Evolutionary conservation across 2,113 vertebrate species (phyloP).

Genomic region (Sus scrofa): DNA sequence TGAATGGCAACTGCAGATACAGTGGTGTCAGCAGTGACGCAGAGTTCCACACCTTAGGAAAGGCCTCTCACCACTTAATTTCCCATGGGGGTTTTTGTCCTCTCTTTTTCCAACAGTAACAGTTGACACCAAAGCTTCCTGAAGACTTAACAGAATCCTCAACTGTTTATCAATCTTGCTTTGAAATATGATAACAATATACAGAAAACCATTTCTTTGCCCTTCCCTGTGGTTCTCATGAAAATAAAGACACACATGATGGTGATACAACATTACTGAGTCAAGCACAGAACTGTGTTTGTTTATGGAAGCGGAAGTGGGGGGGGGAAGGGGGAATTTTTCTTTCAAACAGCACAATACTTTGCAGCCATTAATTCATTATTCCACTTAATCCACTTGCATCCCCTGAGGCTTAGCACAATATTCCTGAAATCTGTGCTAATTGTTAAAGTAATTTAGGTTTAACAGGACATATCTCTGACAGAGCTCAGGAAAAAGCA

Average conservation of each 20-base stretch:
- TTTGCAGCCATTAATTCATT: not conserved
- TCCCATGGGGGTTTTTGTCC: not conserved
- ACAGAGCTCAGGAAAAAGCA: not conserved
- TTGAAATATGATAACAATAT: not conserved
- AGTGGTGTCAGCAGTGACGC: not conserved
- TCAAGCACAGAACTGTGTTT: not conserved
- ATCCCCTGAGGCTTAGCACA: not conserved
- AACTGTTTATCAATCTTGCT: not conserved
- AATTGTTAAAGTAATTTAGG: conserved; percentile 51
- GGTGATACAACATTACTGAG: not conserved
- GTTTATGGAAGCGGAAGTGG: not conserved
- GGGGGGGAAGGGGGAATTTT: not conserved
- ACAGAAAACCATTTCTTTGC: not conserved
- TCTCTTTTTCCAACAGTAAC: not conserved
- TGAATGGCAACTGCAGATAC: no score
- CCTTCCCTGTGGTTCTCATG: not conserved
- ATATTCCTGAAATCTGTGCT: not conserved
- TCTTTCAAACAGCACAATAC: not conserved
- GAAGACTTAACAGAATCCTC: not conserved
- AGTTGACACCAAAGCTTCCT: not conserved
- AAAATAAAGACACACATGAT: not conserved
- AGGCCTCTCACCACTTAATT: not conserved
- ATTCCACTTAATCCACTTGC: not conserved
- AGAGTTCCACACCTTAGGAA: not conserved
- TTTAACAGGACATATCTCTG: not conserved